Evolutionary conservation across 2,888 invertebrate genomes (phyloP), one percentile per base, ranked within the genome.

Genomic region (Drosophila gaucha): DNA sequence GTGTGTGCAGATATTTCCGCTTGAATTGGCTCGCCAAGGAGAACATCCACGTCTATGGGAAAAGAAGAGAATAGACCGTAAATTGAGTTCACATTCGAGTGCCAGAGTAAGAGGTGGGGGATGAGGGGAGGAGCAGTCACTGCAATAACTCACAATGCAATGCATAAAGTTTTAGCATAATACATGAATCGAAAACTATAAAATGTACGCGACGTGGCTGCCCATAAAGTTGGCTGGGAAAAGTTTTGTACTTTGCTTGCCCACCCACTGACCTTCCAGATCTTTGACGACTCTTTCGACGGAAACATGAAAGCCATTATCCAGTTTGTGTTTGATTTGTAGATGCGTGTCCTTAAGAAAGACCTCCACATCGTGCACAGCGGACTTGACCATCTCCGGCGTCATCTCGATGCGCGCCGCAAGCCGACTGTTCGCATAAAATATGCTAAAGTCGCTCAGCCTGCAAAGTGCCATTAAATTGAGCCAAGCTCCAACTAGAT

Each of bases 21-120:
- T 91, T 95, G 95, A 83, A 96, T 95, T n/a, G 96, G 96, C 78
- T 94, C 94, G 4, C 96, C 96, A 47, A 96, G 92, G 72, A 96
- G 93, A 51, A 94, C 93, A 85, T 95, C 95, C 33, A 95, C 94
- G 90, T 95, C 96, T 91, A 68, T 51, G 49, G 65, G 68, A 44
- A 56, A 28, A 55, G 49, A 60, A 72, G 58, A 36, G 60, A 50
- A 56, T n/a, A 51, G 31, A 64, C 31, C 33, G 33, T 28, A 52
- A 50, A 73, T 59, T 65, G 39, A 74, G 59, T 62, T 60, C 35
- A 55, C 49, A 56, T 39, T 36, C 36, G 18, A 52, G 36, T 36
- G 52, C 22, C 43, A 16, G 33, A 55, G 41, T 39, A 9, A 38
- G 9, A 18, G 20, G 22, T 12, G 14, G 2, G 22, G 41, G 18